Evolutionary conservation across 2,113 vertebrate genomes (phyloP), one percentile per base, ranked within the genome.

Genomic region (Cyprinus carpio): DNA sequence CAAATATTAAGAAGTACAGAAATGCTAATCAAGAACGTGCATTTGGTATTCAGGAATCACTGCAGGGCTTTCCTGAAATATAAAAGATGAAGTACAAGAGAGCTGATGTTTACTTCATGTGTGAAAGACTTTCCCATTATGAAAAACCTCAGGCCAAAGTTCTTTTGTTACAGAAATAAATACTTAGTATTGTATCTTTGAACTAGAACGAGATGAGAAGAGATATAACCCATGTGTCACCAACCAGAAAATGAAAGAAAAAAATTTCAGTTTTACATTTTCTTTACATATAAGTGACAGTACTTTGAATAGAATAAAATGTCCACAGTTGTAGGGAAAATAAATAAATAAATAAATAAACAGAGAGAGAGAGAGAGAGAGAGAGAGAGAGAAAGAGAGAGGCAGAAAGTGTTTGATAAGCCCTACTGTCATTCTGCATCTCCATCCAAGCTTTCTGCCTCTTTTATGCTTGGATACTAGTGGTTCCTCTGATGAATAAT

Each of bases 141-240:
- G 65, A 82, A 82, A 81, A 82, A 71, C 65, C 81, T 67, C 46
- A 82, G 81, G 81, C 81, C 64, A 82, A 43, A n/a, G 16, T 69
- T 69, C 65, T 37, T 62, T 29, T 81, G 37, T 62, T 27, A 29
- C 13, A 6, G 54, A 65, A 67, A 20, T 25, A 81, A 81, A 62
- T 65, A 81, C 60, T 81, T 65, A 4, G n/a, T 9, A 29, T 27
- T 64, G 7, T 27, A 46, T 67, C 60, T 46, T 65, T 67, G n/a
- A 65, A 64, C 58, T 81, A 49, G 13, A 51, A 75, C 4, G 12
- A 75, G 15, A 27, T 18, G 43, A 43, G 29, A 46, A 29, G 58
- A 81, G 78, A 18, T 81, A 20, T 18, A 58, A 58, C 23, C 25
- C 46, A 29, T 49, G 25, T 27, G 18, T 34, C 25, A 15, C 20